Percentiles rank a stretch among this genome's conserved stretches.
Evolutionary conservation across 2,888 invertebrate genomes (phyloP).

Genomic region (Thelaira solivaga): DNA sequence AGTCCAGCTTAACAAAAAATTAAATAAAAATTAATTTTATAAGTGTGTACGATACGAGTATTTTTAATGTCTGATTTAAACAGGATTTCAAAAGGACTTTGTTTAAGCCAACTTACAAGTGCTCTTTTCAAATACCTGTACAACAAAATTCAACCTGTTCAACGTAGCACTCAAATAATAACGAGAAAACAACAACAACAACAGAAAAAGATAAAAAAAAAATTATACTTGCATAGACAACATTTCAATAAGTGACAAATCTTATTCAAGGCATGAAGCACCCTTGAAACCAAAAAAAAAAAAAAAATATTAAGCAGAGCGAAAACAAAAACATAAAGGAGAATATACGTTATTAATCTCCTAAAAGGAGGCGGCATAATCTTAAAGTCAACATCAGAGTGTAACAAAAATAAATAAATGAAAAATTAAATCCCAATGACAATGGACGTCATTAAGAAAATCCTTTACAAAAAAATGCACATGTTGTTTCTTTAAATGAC

Average conservation of each 20-base stretch:
- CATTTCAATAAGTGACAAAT: constrained; percentile 47
- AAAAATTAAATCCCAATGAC: constrained; percentile 49
- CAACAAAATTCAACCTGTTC: constrained; percentile 54
- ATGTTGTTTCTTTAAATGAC: constrained; percentile 58
- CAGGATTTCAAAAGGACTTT: constrained; percentile 43
- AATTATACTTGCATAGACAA: constrained; percentile 16
- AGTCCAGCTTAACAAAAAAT: constrained; percentile 31
- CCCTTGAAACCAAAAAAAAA: constrained; percentile 5
- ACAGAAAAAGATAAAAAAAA: constrained; percentile 27
- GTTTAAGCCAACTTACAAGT: constrained; percentile 33
- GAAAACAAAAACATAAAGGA: not conserved
- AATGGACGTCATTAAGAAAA: constrained; percentile 57
- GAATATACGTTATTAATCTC: constrained; percentile 47
- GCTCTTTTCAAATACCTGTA: constrained; percentile 36
- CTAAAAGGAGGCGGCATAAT: constrained; percentile 56
- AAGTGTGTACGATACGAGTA: too few relatives aligned
- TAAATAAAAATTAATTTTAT: constrained; percentile 6
- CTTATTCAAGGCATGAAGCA: constrained; percentile 38
- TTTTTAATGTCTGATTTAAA: constrained; percentile 23
- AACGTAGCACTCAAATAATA: constrained; percentile 16
- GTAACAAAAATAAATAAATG: constrained; percentile 18
- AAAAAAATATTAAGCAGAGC: not conserved
- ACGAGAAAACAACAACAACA: too few relatives aligned
- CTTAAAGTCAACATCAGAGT: constrained; percentile 58
- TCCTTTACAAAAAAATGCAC: constrained; percentile 59